Evolutionary conservation across 2,797 vertebrate species (phyloP).

Genomic region (Enteromius fasciolatus): DNA sequence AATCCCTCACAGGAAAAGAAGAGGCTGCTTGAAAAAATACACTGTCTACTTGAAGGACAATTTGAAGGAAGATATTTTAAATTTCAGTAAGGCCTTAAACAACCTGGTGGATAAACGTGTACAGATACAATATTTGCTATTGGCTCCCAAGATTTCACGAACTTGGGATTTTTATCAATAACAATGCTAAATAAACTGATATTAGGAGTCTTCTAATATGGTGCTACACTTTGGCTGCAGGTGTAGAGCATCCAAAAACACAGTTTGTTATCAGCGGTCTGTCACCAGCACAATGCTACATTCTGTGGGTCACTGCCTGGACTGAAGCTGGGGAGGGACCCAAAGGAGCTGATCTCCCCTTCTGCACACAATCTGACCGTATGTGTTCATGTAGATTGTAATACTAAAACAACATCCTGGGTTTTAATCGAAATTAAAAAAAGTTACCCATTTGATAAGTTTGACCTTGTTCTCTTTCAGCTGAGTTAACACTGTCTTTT

Average conservation of each 20-base stretch:
- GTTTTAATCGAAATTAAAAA: not conserved
- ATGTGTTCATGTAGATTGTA: not conserved
- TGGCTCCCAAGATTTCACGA: not conserved
- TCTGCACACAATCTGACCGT: conserved; percentile 31
- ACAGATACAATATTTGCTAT: not conserved
- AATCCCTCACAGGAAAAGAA: conserved; percentile 70
- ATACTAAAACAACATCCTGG: not conserved
- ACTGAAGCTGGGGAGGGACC: conserved; percentile 82
- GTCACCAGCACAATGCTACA: conserved; percentile 65
- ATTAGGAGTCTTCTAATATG: not conserved
- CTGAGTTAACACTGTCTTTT: conserved; percentile 25
- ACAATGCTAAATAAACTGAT: not conserved
- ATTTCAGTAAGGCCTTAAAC: conserved; percentile 53
- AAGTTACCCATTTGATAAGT: not conserved
- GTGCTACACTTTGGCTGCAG: conserved; percentile 44
- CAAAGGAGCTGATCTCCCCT: not conserved
- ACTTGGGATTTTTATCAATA: not conserved
- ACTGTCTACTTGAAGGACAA: conserved; percentile 72
- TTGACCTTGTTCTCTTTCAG: conserved; percentile 61
- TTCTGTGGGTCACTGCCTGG: conserved; percentile 82
- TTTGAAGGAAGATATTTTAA: not conserved
- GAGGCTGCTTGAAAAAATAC: conserved; percentile 83
- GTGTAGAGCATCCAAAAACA: conserved; percentile 21
- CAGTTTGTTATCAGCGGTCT: conserved; percentile 61
- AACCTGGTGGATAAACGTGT: not conserved